Base-by-base conservation (phyloP, 37 sponge, comb jelly and placozoan genomes). In the Cliona cf. orientalis region DNA sequence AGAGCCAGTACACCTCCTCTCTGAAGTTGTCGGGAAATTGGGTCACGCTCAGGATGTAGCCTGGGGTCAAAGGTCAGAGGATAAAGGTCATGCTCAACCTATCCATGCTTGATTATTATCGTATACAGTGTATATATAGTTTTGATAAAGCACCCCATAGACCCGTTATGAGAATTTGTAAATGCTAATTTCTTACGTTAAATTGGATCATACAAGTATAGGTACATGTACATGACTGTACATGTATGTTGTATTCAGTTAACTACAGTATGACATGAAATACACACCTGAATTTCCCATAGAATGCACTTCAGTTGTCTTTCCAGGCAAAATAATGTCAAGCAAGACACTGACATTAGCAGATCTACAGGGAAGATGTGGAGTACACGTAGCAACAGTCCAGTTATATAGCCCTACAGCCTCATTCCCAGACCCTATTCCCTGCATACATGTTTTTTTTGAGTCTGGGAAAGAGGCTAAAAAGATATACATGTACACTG, bases 1-100 rank as follows among this genome's bases (percentile, higher is more conserved):
- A 71, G 17, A 87, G 56, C 88, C 88, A 87, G 82, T 87, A 87
- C 45, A 86, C 26, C 21, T 85, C 86, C 71, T 76, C 79, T 38
- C 86, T 42, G 46, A 68, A 78, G 45, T 23, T 26, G 28, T 85
- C 86, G 3, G 66, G 46, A n/a, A 77, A 68, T 49, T 66, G 70
- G 6, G 86, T 73, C 1, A 63, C 33, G 2, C 67, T 76, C 43
- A 85, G 38, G 6, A 85, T 44, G 46, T 77, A 76, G 38, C 86
- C 86, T 85, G 29, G 11, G 53, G 53, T 1, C 19, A 70, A 60
- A 22, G 28, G 1, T 5, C 12, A 28, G 23, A 61, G 23, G 28
- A 61, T 19, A 49, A 49, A 49, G 17, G 14, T 49, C n/a, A n/a
- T n/a, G n/a, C n/a, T n/a, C n/a, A n/a, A n/a, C n/a, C n/a, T n/a